Percentiles rank a stretch among this genome's conserved stretches.
phyloP scores from a whole-genome alignment of 23 tunicate genomes.

The Corella eumyota region DNA sequence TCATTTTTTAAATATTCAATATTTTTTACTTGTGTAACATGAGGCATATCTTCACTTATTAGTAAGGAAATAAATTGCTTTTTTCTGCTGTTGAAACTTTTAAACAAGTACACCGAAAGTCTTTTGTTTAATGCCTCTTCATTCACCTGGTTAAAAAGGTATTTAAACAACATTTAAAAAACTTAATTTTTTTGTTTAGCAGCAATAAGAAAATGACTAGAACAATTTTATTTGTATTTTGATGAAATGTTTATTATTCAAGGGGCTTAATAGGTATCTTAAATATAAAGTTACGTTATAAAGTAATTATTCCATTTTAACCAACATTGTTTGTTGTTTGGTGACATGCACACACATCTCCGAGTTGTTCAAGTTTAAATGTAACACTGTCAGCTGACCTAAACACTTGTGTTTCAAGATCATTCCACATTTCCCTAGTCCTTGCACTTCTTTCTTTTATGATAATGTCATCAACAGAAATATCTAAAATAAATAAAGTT shows the following conservation, averaged over 20 bases:
- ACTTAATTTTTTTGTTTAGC: neutral
- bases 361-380: constrained; percentile 49
- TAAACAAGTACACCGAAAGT: constrained; percentile 50
- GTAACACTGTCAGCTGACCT: constrained; percentile 68
- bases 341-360: constrained; percentile 74
- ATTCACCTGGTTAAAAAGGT: too few relatives aligned
- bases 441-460: constrained; percentile 22
- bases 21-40: constrained; percentile 75
- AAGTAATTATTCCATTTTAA: neutral
- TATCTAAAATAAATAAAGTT: constrained; percentile 21
- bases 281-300: neutral
- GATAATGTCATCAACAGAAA: constrained; percentile 46
- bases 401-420: constrained; percentile 45
- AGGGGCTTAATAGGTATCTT: neutral
- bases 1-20: too few relatives aligned
- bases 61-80: constrained; percentile 69
- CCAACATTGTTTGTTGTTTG: constrained; percentile 17
- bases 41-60: constrained; percentile 74
- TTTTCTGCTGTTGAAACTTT: constrained; percentile 63
- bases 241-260: neutral
- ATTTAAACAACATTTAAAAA: constrained; percentile 3
- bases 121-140: constrained; percentile 43
- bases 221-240: neutral
- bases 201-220: neutral
- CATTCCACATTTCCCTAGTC: constrained; percentile 52